phyloP scores from a whole-genome alignment of 2,888 invertebrate genomes.

The Drosophila putrida region DNA sequence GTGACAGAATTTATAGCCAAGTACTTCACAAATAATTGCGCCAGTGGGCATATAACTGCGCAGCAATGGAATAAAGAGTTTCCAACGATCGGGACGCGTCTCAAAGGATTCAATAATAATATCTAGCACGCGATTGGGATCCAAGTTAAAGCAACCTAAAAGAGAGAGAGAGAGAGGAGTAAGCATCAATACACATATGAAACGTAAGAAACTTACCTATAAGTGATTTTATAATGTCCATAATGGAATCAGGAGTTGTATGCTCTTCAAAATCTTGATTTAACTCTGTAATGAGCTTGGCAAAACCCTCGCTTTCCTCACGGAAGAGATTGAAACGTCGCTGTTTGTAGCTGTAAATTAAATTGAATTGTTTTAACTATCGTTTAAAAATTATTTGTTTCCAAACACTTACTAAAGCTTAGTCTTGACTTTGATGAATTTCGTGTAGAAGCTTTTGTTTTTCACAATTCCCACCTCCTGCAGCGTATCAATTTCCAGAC shows the following conservation, averaged over 20 bases:
- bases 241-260: constrained; percentile 88
- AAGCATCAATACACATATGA: background rate
- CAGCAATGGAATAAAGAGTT: constrained; percentile 94
- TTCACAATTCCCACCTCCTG: constrained; percentile 96
- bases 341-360: constrained; percentile 96
- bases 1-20: constrained; percentile 96
- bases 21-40: constrained; percentile 95
- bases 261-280: constrained; percentile 89
- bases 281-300: constrained; percentile 97
- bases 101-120: constrained; percentile 99
- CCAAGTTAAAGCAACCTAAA: constrained; percentile 98
- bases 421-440: constrained; percentile 99
- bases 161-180: background rate
- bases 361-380: background rate
- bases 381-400: too few species aligned
- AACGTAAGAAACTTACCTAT: constrained; percentile 89
- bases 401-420: constrained; percentile 95
- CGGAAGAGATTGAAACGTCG: constrained; percentile 99
- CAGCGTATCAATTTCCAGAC: constrained; percentile 96
- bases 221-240: constrained; percentile 96
- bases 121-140: constrained; percentile 98
- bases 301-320: constrained; percentile 99
- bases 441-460: constrained; percentile 95
- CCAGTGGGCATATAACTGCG: constrained; percentile 95
- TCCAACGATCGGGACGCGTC: constrained; percentile 91